Evolutionary conservation across 1,140 invertebrate genomes (phyloP), one percentile per base, ranked within the genome.

Genomic region (Macrosteles quadrilineatus): DNA sequence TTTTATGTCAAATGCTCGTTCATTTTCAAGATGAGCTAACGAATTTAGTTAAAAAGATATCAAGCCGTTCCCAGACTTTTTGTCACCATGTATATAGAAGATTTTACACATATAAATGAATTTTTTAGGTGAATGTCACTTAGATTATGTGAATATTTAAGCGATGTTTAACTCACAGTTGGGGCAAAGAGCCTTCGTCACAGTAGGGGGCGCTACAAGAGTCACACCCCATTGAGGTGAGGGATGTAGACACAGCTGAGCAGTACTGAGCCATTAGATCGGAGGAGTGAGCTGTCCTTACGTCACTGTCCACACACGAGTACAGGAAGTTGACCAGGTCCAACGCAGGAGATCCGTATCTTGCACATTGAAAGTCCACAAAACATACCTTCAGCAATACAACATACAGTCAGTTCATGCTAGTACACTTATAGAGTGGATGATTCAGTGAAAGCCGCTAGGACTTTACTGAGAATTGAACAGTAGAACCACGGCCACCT

Each of bases 321-420:
- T 88, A 90, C 68, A 90, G 78, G 45, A 90, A 77, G 80, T 87
- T 87, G 0, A 84, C 84, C 74, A 91, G 80, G 77, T 91, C 90
- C 70, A 90, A 76, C 1, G 87, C 86, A 55, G 88, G 85, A 1
- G 89, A 90, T 19, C 87, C 87, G 70, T 90, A 88, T 11, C 88
- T 85, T 9, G 84, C 83, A 43, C 89, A 75, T 79, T 91, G 89
- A 78, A 90, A 90, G 75, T 91, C 90, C 29, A 91, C 83, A 23
- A 90, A 81, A 74, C 85, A 88, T 75, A 90, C 85, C 87, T 88
- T 78, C 21, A 79, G 29, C 21, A 59, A 25, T 25, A 59, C 23
- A 25, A 17, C n/a, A n/a, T n/a, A 40, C 36, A 6, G 36, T 9
- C 36, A 9, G 6, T 40, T 40, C 6, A 9, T 40, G 6, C 6